These are phyloP conservation scores for Ceratitis capitata DNA, from an alignment of 1,140 invertebrate species.

Conservation along the genomic window DNA sequence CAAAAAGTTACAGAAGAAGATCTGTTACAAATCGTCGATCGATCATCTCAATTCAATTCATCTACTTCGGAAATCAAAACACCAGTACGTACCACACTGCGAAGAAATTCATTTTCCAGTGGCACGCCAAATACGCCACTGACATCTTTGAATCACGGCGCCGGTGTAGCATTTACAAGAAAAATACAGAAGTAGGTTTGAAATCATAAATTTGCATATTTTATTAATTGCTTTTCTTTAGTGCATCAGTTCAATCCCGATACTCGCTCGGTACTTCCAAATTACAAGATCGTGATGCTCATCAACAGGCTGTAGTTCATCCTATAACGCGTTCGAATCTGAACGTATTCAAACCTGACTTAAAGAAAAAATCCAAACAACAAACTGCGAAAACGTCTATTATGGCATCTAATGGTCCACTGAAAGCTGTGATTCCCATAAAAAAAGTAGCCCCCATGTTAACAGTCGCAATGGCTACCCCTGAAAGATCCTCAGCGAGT, in stretches of 20 bases:
- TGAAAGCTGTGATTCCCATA: conserved; percentile 44
- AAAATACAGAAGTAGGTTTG: background rate
- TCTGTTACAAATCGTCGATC: background rate
- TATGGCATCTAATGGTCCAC: conserved; percentile 40
- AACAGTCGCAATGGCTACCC: conserved; percentile 6
- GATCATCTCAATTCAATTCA: background rate
- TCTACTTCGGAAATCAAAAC: conserved; percentile 32
- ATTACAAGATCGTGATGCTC: conserved; percentile 18
- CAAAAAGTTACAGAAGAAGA: background rate
- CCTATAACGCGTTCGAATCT: conserved; percentile 34
- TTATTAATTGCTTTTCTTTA: background rate
- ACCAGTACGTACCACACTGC: conserved; percentile 23
- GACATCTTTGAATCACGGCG: background rate
- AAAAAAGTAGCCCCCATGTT: conserved; percentile 44
- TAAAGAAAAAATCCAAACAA: conserved; percentile 42
- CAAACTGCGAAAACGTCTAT: conserved; percentile 32
- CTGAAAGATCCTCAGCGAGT: background rate
- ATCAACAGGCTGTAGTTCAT: conserved; percentile 29
- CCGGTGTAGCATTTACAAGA: background rate
- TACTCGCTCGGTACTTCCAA: background rate
- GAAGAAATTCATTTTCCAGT: conserved; percentile 44
- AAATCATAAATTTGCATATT: background rate
- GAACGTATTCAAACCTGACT: conserved; percentile 41
- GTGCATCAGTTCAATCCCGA: background rate
- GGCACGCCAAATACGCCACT: conserved; percentile 39